Evolutionary conservation across 1,140 invertebrate genomes (phyloP).

Genomic region (Anadara kagoshimensis): DNA sequence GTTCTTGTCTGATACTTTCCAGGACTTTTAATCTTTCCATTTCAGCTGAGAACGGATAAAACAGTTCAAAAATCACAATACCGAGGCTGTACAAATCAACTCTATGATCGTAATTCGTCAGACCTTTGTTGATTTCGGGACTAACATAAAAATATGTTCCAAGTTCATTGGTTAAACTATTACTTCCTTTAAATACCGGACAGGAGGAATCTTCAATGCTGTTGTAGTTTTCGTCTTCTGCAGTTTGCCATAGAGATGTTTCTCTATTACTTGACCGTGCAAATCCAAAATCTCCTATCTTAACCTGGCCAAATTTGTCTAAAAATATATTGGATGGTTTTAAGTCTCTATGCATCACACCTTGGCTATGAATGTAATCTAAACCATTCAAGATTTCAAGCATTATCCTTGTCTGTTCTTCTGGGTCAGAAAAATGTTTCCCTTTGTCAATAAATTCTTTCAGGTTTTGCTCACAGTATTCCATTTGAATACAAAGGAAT

Average conservation of each 20-base stretch:
- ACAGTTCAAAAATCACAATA: conserved; percentile 10
- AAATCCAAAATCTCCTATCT: conserved; percentile 11
- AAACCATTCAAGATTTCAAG: neutral
- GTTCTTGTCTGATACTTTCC: neutral
- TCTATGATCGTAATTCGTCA: conserved; percentile 2
- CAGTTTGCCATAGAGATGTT: neutral
- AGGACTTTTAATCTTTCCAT: neutral
- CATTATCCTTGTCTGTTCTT: neutral
- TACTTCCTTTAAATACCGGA: no score
- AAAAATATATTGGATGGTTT: conserved; percentile 6
- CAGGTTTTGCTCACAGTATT: neutral
- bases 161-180: neutral
- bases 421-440: neutral
- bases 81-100: conserved; percentile 7
- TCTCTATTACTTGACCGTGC: neutral
- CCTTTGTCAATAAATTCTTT: conserved; percentile 2
- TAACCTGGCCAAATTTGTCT: neutral
- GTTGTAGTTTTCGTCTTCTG: neutral
- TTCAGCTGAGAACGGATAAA: neutral
- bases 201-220: no score
- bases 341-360: conserved; percentile 11
- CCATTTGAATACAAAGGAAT: neutral
- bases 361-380: neutral
- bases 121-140: neutral
- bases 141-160: conserved; percentile 1